phyloP scores from a whole-genome alignment of 1,140 invertebrate genomes.

The Lutraria rhynchaena region DNA sequence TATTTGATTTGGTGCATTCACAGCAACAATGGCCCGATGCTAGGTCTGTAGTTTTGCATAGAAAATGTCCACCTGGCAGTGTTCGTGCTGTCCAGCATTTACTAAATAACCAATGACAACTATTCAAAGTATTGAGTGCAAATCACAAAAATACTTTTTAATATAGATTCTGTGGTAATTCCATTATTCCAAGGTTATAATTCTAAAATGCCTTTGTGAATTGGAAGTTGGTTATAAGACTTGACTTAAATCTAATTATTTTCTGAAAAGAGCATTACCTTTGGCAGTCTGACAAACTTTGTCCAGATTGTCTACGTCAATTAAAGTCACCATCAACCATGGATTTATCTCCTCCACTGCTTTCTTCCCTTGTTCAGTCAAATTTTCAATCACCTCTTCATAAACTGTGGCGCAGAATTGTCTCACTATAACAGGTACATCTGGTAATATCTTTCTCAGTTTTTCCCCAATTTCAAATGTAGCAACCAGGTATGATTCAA shows the following conservation, averaged over 20 bases:
- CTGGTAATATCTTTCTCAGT: constrained; percentile 45
- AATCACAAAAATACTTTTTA: constrained; percentile 36
- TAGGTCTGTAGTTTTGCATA: constrained; percentile 17
- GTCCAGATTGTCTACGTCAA: constrained; percentile 19
- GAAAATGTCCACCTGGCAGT: constrained; percentile 33
- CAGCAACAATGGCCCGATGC: constrained; percentile 30
- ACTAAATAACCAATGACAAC: constrained; percentile 38
- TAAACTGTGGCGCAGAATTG: constrained; percentile 40
- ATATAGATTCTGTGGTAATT: constrained; percentile 27
- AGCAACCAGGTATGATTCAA: constrained; percentile 32
- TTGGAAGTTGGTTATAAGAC: constrained; percentile 30
- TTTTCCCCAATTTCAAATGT: constrained; percentile 40
- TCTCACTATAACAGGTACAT: constrained; percentile 47
- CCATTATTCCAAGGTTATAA: constrained; percentile 31
- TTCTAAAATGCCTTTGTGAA: constrained; percentile 29
- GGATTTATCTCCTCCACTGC: constrained; percentile 38
- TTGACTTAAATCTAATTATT: constrained; percentile 31
- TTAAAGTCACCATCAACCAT: constrained; percentile 46
- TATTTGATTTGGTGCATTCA: constrained; percentile 25
- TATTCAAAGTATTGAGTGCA: constrained; percentile 26
- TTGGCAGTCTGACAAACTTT: constrained; percentile 22
- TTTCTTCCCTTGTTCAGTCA: constrained; percentile 40
- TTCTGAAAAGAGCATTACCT: constrained; percentile 29
- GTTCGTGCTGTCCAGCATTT: constrained; percentile 30
- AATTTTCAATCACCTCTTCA: constrained; percentile 37